A percentile compares a stretch with the other conserved stretches of the same genome.
Evolutionary conservation across 2,797 vertebrate genomes (phyloP).

Genomic region (Hydrocynus forskahlii): DNA sequence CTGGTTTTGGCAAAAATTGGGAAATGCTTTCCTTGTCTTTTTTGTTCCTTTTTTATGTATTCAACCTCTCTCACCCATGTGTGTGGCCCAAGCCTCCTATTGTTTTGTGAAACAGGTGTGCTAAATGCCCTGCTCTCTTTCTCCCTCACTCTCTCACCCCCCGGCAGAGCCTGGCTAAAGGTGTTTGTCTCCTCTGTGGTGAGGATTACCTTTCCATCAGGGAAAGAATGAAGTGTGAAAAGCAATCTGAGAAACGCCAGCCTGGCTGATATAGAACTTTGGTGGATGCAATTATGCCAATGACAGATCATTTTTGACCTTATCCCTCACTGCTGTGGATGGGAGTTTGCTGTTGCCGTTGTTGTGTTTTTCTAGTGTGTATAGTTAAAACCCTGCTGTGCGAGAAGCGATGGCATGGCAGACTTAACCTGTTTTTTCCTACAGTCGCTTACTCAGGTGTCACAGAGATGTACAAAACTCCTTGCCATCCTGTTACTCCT

Average conservation of each 20-base stretch:
- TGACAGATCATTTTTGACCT: conserved; percentile 77
- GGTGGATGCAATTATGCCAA: conserved; percentile 77
- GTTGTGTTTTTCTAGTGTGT: conserved; percentile 65
- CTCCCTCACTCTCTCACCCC: conserved; percentile 12
- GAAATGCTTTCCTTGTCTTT: not conserved
- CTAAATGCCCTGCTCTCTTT: conserved; percentile 32
- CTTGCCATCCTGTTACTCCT: not conserved
- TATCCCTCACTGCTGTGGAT: conserved; percentile 63
- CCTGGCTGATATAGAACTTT: conserved; percentile 66
- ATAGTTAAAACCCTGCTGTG: conserved; percentile 46
- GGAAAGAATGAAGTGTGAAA: conserved; percentile 77
- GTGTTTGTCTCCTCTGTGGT: conserved; percentile 64
- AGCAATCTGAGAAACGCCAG: conserved; percentile 72
- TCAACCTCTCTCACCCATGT: not conserved
- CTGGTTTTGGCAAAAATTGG: not conserved
- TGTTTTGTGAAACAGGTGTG: conserved; percentile 38
- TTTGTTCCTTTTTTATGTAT: conserved; percentile 19
- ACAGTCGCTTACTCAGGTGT: conserved; percentile 34
- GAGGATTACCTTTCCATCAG: conserved; percentile 77
- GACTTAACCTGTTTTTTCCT: conserved; percentile 32
- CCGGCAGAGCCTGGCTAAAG: conserved; percentile 44
- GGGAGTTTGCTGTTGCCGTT: conserved; percentile 55
- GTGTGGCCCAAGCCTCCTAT: conserved; percentile 21
- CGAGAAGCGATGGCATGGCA: conserved; percentile 38
- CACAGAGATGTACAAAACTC: conserved; percentile 20